A percentile compares a stretch with the other conserved stretches of the same genome.
These are phyloP conservation scores for Oreochromis aureus DNA, from an alignment of 2,113 vertebrate genomes.

Conservation along the genomic window DNA sequence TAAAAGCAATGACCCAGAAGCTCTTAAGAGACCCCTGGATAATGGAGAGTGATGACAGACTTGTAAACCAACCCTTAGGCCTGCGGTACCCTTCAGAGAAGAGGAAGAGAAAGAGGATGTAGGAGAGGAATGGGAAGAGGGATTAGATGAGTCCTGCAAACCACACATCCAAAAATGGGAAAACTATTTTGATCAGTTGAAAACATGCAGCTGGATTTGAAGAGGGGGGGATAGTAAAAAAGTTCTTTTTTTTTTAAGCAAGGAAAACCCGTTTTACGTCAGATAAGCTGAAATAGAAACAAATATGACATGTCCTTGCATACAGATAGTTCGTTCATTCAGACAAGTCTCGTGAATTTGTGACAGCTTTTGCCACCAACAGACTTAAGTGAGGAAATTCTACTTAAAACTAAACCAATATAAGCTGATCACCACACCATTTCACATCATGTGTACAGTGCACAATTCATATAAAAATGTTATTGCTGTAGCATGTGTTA, in stretches of 20 bases:
- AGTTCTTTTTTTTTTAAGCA: slow-evolving; percentile 5
- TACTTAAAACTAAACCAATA: neutral
- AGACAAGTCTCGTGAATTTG: neutral
- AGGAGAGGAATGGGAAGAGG: slow-evolving; percentile 5
- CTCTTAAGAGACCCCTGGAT: slow-evolving; percentile 23
- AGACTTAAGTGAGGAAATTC: neutral
- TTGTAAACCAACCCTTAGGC: slow-evolving; percentile 61
- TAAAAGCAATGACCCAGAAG: slow-evolving; percentile 3
- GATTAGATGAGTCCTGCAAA: slow-evolving; percentile 65
- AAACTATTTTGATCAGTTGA: slow-evolving; percentile 75
- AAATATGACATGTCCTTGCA: neutral
- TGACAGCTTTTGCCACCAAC: neutral
- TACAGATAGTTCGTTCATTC: neutral
- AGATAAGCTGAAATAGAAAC: slow-evolving; percentile 15
- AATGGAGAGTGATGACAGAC: slow-evolving; percentile 29
- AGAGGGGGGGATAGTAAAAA: neutral
- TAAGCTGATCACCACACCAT: neutral
- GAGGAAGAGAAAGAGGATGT: neutral
- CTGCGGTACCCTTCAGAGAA: slow-evolving; percentile 43
- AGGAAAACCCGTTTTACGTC: slow-evolving; percentile 8
- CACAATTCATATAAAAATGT: neutral
- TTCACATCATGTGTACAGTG: neutral
- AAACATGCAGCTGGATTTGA: slow-evolving; percentile 24
- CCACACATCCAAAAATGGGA: slow-evolving; percentile 78
- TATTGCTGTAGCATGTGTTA: neutral